phyloP scores from a whole-genome alignment of 2,113 vertebrate genomes.

The pig (Sus scrofa) region T2T-Sscrofa CM000830.6:83916001-83916500 shows the following conservation, averaged over 20 bases:
- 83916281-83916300: not conserved
- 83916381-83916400: not conserved
- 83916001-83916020: not conserved
- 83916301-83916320: not conserved
- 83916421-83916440: not conserved
- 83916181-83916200: not conserved
- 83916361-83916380: not conserved
- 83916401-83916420: not conserved
- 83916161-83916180: not conserved
- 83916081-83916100: not conserved
- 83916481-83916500: not conserved
- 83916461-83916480: not conserved
- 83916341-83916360: not conserved
- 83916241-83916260: not conserved
- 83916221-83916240: not conserved
- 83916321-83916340: not conserved
- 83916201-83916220: not conserved
- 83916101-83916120: not conserved
- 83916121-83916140: not conserved
- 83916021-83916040: not conserved
- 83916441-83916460: slow-evolving; percentile 28
- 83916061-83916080: not conserved
- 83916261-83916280: not conserved
- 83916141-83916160: not conserved
- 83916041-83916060: not conserved